Base-by-base conservation (phyloP, 2,888 invertebrate species). In the Pristionchus japonicus region DNA sequence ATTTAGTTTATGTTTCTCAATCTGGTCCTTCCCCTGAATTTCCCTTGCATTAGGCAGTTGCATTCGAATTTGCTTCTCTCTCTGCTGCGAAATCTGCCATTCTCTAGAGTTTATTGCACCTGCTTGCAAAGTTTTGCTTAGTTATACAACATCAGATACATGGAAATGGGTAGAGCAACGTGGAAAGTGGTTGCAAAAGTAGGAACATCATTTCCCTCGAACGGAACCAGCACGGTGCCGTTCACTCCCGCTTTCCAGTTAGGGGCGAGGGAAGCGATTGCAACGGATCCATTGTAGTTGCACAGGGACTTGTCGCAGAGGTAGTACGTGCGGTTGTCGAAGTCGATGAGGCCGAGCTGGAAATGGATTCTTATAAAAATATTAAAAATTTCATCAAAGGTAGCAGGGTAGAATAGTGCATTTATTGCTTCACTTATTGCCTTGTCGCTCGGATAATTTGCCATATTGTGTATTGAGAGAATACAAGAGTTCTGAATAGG, bases 321-420 rank as follows among this genome's bases (percentile, higher is more conserved):
- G 6, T 77, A 77, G 77, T 77, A 77, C n/a, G 77, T 77, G 27
- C 77, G 77, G 43, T 77, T 77, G 77, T 77, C 77, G 27, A 77
- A 77, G 20, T 77, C 77, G 43, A 77, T 47, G 3, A 47, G n/a
- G n/a, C 77, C 77, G 47, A 47, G 77, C 77, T 77, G 43, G 17
- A 77, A 77, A 77, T 43, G 6, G 2, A 2, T 20, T 57, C 23
- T 6, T n/a, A n/a, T n/a, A n/a, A n/a, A n/a, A n/a, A n/a, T n/a
- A n/a, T n/a, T n/a, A n/a, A n/a, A n/a, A n/a, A n/a, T n/a, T n/a
- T n/a, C n/a, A n/a, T n/a, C n/a, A n/a, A n/a, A n/a, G n/a, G n/a
- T n/a, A n/a, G n/a, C n/a, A n/a, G n/a, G n/a, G n/a, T n/a, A n/a
- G n/a, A n/a, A n/a, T n/a, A n/a, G n/a, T n/a, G n/a, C n/a, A n/a